Evolutionary conservation across 2,888 invertebrate genomes (phyloP), one percentile per base, ranked within the genome.

Genomic region (Anodontia alba): DNA sequence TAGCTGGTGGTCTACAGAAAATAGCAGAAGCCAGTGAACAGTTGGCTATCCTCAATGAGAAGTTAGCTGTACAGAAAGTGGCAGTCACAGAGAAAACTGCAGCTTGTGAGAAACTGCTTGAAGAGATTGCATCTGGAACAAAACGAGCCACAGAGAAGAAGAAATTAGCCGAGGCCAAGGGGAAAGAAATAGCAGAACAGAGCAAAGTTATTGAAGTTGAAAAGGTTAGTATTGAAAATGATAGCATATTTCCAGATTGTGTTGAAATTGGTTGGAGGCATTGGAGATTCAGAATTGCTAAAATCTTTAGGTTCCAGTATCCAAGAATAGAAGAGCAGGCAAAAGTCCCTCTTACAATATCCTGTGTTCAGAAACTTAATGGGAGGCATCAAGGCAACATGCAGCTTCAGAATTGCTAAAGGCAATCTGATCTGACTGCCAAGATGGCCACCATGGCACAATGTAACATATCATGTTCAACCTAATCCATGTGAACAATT

Each of bases 11-110:
- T 42, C 93, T 97, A 86, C 95, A 96, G n/a, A 97, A 97, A 95
- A 98, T 98, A 74, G 97, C 96, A 43, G 98, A 98, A 92, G 98
- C 98, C 0, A 97, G 97, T 77, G 96, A 96, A 0, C 97, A 98
- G 92, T 95, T 98, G 42, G 96, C 96, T 71, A 96, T 97, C 57
- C 95, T 98, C 33, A 98, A 98, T 89, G 96, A 96, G 20, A 97
- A 97, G 90, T 95, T 98, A 33, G 97, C 96, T 0, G 96, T 96
- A 36, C 98, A 98, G 94, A 97, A 97, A 92, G 96, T 97, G 0
- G 97, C 97, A 78, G 97, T 98, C 0, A 96, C 96, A 0, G 96
- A 97, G 90, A 97, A 98, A 83, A 97, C 98, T 0, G 96, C 95
- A 71, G 97, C 97, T 90, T 98, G 98, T 93, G 98, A 98, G 93